Conservation (phyloP, 2,113 vertebrate species). For the Dolichotis patagonum region DNA sequence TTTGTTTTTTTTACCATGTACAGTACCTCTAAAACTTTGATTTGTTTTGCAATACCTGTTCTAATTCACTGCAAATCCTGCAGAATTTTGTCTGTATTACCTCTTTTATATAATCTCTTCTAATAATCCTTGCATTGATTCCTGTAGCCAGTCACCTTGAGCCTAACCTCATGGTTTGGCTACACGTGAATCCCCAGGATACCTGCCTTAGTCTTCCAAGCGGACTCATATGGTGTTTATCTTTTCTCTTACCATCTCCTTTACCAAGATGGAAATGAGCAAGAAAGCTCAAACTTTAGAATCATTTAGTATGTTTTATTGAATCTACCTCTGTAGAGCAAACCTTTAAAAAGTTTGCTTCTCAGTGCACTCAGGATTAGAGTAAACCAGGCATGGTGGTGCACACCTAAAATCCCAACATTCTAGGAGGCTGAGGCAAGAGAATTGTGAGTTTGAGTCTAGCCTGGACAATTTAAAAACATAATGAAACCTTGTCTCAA, state of each 20-base stretch:
- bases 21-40: neutral
- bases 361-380: slow-evolving; percentile 14
- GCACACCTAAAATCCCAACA: neutral
- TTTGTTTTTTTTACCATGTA: neutral
- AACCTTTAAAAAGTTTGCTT: slow-evolving; percentile 21
- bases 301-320: slow-evolving; percentile 9
- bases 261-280: slow-evolving; percentile 40
- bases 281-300: neutral
- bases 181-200: neutral
- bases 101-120: slow-evolving; percentile 13
- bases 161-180: neutral
- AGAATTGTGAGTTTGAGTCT: neutral
- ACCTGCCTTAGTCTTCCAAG: neutral
- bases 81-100: neutral
- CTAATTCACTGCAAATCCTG: neutral
- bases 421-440: neutral
- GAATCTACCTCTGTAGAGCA: neutral
- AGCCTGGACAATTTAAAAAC: neutral
- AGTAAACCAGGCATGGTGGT: neutral
- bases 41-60: slow-evolving; percentile 17
- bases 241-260: neutral
- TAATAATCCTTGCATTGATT: neutral
- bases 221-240: neutral
- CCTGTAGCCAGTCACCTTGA: neutral
- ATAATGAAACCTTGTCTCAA: neutral